These are phyloP conservation scores for Syrmaticus mikado DNA, from an alignment of 2,113 vertebrate genomes.

Conservation along the genomic window DNA sequence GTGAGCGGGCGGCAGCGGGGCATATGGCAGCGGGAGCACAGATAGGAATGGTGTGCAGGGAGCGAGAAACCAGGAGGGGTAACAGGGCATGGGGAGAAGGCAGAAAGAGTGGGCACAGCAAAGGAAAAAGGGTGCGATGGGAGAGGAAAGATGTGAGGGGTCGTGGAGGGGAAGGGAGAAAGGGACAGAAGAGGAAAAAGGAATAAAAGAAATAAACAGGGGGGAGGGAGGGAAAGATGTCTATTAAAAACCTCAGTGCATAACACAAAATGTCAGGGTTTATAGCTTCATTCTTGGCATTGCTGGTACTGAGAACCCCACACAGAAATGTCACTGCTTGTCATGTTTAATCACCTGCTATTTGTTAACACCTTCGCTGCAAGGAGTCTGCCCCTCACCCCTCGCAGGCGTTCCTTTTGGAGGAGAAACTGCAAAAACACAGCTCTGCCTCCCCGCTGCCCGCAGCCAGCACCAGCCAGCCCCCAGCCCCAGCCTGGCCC, in stretches of 20 bases:
- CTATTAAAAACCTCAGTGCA: slow-evolving; percentile 84
- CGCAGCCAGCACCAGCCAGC: background rate
- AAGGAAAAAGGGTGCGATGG: background rate
- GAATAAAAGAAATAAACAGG: slow-evolving; percentile 70
- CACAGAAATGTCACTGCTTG: slow-evolving; percentile 87
- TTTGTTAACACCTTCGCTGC: slow-evolving; percentile 86
- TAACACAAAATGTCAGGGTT: slow-evolving; percentile 85
- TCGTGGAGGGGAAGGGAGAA: background rate
- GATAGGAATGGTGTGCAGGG: background rate
- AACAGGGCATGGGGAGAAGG: slow-evolving; percentile 11
- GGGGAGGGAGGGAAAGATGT: slow-evolving; percentile 72
- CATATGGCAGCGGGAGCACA: background rate
- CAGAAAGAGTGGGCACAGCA: slow-evolving; percentile 1
- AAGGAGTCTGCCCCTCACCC: slow-evolving; percentile 76
- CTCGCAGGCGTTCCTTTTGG: slow-evolving; percentile 28
- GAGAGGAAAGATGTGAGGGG: background rate
- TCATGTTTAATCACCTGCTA: slow-evolving; percentile 90
- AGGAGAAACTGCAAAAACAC: background rate
- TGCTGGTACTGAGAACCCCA: slow-evolving; percentile 80
- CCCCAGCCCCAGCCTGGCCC: background rate
- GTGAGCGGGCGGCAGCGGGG: background rate
- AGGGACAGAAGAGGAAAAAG: background rate
- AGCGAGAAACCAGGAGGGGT: background rate
- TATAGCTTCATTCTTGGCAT: slow-evolving; percentile 84
- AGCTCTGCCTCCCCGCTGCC: background rate